Base-by-base conservation (phyloP, 2,888 invertebrate species). In the Entomobrya multifasciata region DNA sequence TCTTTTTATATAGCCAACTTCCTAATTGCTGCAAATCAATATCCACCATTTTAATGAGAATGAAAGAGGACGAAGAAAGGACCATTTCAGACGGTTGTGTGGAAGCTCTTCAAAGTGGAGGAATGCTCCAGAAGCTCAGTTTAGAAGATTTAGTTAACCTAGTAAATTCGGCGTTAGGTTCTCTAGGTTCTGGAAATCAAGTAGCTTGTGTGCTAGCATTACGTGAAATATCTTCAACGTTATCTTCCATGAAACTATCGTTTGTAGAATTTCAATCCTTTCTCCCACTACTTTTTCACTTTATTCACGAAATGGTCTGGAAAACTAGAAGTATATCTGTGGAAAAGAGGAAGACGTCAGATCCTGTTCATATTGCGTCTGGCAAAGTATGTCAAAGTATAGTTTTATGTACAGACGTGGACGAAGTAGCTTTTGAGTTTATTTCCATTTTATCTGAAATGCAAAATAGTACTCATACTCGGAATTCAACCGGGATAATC, bases 401-500 rank as follows among this genome's bases (percentile, higher is more conserved):
- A 52, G 62, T 81, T 20, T 0, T 47, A 2, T 77, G 84, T n/a
- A 57, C 49, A 0, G 67, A 76, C 60, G 13, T 88, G 8, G 80
- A 88, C 55, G 89, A 90, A 47, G 55, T 90, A 22, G 41, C 89
- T 11, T 89, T 88, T 22, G 89, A 90, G 72, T 77, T 90, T 47
- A 65, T 74, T 15, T 52, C 79, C 10, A 80, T 70, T 22, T 49
- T 90, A 3, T 65, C 80, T n/a, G 83, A 79, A 27, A 8, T 84
- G 13, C 84, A 55, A 62, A 70, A 25, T 27, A 57, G 22, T 20
- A 22, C 15, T 47, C 17, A 67, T 17, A 10, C 41, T 17, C 8
- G 41, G 6, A 52, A 76, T 52, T 13, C 44, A 11, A 78, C 70
- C 0, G 84, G 84, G 55, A 25, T 78, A 11, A 67, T 84, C 27